phyloP scores from a whole-genome alignment of 1,140 invertebrate genomes.

The Globodera rostochiensis region DNA sequence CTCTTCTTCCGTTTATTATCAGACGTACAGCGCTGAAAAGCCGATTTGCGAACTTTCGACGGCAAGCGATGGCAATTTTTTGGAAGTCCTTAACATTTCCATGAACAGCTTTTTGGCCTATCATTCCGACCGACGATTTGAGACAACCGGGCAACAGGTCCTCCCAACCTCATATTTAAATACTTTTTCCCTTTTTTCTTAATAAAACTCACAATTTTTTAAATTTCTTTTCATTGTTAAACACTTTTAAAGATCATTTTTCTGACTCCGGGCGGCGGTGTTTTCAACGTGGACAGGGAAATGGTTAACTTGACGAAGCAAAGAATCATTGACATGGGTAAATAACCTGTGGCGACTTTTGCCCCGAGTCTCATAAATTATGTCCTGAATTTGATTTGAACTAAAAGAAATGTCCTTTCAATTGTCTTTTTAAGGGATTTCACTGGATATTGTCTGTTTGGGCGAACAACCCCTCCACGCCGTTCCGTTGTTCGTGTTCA shows the following conservation, averaged over 20 bases:
- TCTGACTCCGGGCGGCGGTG: conserved; percentile 94
- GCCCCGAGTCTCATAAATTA: no score
- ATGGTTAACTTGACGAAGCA: conserved; percentile 97
- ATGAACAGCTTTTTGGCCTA: conserved; percentile 89
- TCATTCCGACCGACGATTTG: conserved; percentile 93
- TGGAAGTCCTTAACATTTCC: conserved; percentile 77
- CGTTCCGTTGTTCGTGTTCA: conserved; percentile 84
- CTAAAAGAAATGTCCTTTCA: no score
- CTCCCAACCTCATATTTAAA: background rate
- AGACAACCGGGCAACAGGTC: conserved; percentile 92
- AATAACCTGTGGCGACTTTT: background rate
- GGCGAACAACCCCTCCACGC: conserved; percentile 98
- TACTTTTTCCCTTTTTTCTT: no score
- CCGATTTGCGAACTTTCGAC: conserved; percentile 79
- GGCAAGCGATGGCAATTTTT: conserved; percentile 92
- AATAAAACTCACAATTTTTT: no score
- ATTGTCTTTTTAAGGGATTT: conserved; percentile 66
- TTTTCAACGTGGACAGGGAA: conserved; percentile 91
- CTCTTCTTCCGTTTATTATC: background rate
- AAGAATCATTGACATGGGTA: conserved; percentile 90
- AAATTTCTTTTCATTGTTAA: no score
- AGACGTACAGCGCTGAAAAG: conserved; percentile 21
- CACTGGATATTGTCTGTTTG: conserved; percentile 83
- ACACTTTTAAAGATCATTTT: conserved; percentile 73
- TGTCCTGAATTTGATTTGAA: no score